Conservation (phyloP, 1,140 invertebrate genomes). For the Sarcophaga bullata region DNA sequence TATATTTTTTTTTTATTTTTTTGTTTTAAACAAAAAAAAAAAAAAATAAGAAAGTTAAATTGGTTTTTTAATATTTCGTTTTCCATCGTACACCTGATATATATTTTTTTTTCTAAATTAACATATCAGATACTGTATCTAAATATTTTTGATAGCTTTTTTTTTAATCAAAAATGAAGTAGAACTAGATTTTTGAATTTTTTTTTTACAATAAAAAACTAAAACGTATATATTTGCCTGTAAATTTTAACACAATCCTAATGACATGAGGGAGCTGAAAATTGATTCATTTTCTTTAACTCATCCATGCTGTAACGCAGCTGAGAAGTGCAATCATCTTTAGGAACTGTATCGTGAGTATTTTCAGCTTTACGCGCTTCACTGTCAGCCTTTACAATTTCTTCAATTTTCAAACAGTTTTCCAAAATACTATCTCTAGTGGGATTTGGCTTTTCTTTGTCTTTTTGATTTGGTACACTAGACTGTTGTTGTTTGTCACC, state of each 20-base stretch:
- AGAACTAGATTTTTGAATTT: background rate
- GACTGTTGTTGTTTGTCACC: background rate
- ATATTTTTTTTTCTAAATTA: background rate
- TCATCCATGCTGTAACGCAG: conserved; percentile 43
- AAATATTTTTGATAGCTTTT: background rate
- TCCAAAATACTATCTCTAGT: conserved; percentile 36
- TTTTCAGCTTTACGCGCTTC: background rate
- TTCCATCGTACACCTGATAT: no score
- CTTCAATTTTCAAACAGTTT: conserved; percentile 42
- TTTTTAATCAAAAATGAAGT: background rate
- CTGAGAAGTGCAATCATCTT: conserved; percentile 13
- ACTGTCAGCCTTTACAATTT: conserved; percentile 36
- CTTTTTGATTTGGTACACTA: background rate
- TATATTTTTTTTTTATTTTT: no score
- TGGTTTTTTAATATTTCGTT: no score
- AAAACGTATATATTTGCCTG: background rate
- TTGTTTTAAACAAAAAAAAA: no score
- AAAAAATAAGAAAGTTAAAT: no score
- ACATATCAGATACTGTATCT: background rate
- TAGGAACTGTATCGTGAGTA: background rate
- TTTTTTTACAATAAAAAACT: conserved; percentile 20
- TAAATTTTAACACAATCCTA: background rate
- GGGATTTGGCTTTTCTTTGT: background rate
- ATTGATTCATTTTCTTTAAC: conserved; percentile 43
- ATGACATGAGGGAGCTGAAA: conserved; percentile 18